phyloP scores from a whole-genome alignment of 1,140 invertebrate species.

The Diuraphis noxia region DNA sequence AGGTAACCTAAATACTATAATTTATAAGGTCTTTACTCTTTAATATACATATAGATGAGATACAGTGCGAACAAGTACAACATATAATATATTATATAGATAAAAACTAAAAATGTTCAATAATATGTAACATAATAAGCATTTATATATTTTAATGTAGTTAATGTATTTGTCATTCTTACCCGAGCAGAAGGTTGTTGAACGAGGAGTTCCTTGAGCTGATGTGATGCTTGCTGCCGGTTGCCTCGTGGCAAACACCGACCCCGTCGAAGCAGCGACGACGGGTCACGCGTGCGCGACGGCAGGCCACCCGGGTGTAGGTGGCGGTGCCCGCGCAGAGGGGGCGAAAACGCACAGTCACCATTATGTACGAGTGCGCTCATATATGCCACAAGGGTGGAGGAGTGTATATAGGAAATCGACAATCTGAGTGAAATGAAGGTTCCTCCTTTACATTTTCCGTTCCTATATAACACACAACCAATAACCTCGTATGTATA shows the following conservation, averaged over 20 bases:
- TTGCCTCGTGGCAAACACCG: constrained; percentile 31
- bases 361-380: constrained; percentile 24
- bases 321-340: neutral
- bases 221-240: constrained; percentile 8
- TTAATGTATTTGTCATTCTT: neutral
- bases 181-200: constrained; percentile 39
- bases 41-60: neutral
- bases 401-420: constrained; percentile 30
- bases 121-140: neutral
- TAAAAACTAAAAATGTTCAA: too few relatives aligned
- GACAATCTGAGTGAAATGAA: constrained; percentile 43
- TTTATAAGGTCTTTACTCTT: neutral
- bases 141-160: neutral
- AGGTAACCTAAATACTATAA: neutral
- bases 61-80: neutral
- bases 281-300: constrained; percentile 44
- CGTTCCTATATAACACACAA: neutral
- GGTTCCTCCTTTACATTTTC: constrained; percentile 43
- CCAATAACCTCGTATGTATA: neutral
- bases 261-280: neutral
- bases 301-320: neutral
- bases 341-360: constrained; percentile 38
- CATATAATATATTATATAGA: neutral
- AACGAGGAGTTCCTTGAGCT: constrained; percentile 25
- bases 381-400: neutral